These are phyloP conservation scores for Tetanocera ferruginea DNA, from an alignment of 2,888 invertebrate genomes.

Conservation along the genomic window DNA sequence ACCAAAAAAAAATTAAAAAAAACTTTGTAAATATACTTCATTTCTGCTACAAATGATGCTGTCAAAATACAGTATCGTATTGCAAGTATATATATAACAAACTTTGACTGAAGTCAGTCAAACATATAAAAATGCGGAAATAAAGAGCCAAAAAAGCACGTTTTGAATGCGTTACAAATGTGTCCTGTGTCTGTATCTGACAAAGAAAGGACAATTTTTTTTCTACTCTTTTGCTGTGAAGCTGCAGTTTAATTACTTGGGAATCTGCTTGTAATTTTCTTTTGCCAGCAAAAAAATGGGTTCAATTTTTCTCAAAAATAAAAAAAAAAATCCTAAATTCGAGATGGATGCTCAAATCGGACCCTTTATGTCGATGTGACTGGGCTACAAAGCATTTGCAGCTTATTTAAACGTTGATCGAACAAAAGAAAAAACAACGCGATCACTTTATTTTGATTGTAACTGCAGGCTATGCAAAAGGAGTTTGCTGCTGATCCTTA, in stretches of 20 bases:
- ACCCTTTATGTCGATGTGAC: neutral
- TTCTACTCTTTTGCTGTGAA: neutral
- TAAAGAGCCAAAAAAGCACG: neutral
- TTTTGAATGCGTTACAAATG: neutral
- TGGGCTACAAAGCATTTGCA: constrained; percentile 12
- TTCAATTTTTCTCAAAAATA: neutral
- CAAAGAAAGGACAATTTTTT: neutral
- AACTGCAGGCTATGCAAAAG: constrained; percentile 19
- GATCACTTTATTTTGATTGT: constrained; percentile 38
- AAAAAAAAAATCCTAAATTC: neutral
- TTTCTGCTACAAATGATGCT: constrained; percentile 1
- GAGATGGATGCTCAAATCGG: neutral
- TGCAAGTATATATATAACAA: constrained; percentile 16
- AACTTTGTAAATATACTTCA: neutral
- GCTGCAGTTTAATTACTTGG: constrained; percentile 13
- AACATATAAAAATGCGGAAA: neutral
- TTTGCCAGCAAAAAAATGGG: neutral
- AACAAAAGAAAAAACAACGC: constrained; percentile 22
- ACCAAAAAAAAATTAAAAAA: neutral
- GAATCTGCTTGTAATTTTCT: constrained; percentile 21
- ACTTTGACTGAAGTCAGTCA: constrained; percentile 24
- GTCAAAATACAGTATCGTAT: constrained; percentile 34
- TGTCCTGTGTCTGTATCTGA: neutral
- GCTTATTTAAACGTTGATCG: constrained; percentile 24
- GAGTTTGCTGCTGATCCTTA: neutral